Evolutionary conservation across 1,140 invertebrate species (phyloP), one percentile per base, ranked within the genome.

Genomic region (Wasmannia auropunctata): DNA sequence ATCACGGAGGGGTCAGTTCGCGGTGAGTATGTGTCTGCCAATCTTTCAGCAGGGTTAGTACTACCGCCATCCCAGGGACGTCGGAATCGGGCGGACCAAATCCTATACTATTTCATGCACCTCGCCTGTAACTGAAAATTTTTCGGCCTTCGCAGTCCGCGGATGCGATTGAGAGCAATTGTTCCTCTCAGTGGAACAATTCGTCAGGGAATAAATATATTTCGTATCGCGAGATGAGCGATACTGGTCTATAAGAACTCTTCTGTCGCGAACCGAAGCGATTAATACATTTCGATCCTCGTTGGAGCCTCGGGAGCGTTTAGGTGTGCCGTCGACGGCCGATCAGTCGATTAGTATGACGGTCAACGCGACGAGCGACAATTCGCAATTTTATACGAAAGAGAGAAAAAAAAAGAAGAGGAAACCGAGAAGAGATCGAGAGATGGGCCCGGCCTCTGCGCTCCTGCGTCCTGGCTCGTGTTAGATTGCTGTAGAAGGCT

Each of bases 1-100:
- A 94, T 94, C 93, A 94, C 87, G 83, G 92, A 92, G 92, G 93
- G 94, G 94, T 95, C 94, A 94, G 91, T 94, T 93, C 91, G 90
- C 88, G 88, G 86, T 89, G 90, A 91, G 88, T 92, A 93, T 93
- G 91, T 94, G 91, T 94, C 92, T 95, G 93, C 92, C 93, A 95
- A 94, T 94, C 92, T 93, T 91, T 91, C 91, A 83, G 79, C 63
- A 70, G 77, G 65, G 65, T 83, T 58, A 86, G 89, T 91, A 91
- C 90, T 89, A 88, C 88, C 89, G 91, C 89, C 86, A 92, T 91
- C 91, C 91, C 93, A 94, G 92, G 92, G 92, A 92, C 92, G 92
- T 92, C 91, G 65, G 91, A 91, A 93, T 92, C 89, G 89, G 86
- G 86, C 80, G 60, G 60, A 58, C 19, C 22, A 43, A 74, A 72